Conservation (phyloP, 2,113 vertebrate genomes). For the Sciurus niger region DNA sequence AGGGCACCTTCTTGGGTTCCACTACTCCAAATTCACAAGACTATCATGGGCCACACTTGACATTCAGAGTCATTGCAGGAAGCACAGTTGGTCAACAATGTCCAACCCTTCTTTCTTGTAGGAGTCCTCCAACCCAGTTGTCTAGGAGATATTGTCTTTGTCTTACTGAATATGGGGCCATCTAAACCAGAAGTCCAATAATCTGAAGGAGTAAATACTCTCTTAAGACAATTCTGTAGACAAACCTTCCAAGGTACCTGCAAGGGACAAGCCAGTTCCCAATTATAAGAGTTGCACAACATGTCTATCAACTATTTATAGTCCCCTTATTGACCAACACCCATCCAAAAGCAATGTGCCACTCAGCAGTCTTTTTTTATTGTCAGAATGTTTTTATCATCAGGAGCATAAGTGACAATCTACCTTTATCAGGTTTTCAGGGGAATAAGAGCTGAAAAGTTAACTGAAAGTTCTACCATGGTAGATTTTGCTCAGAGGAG, state of each 20-base stretch:
- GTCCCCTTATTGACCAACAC: background rate
- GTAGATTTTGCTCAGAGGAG: conserved; percentile 6
- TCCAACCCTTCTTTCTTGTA: background rate
- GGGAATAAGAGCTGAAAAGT: conserved; percentile 16
- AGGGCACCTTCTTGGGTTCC: background rate
- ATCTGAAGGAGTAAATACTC: background rate
- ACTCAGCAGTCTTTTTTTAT: background rate
- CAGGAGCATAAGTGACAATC: background rate
- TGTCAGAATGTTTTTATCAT: background rate
- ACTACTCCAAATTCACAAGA: background rate
- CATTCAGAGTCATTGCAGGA: background rate
- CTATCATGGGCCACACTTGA: background rate
- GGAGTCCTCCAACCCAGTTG: background rate
- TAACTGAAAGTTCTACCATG: background rate
- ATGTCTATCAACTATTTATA: background rate
- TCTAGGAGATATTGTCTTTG: background rate
- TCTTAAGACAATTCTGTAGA: background rate
- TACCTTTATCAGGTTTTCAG: background rate
- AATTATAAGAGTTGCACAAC: background rate
- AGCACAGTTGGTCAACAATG: background rate
- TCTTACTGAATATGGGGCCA: too few species aligned
- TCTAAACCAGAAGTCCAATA: background rate
- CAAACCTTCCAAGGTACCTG: background rate
- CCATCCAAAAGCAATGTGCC: background rate
- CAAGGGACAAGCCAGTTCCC: background rate